phyloP scores from a whole-genome alignment of 2,113 vertebrate species.

The Calonectris borealis region DNA sequence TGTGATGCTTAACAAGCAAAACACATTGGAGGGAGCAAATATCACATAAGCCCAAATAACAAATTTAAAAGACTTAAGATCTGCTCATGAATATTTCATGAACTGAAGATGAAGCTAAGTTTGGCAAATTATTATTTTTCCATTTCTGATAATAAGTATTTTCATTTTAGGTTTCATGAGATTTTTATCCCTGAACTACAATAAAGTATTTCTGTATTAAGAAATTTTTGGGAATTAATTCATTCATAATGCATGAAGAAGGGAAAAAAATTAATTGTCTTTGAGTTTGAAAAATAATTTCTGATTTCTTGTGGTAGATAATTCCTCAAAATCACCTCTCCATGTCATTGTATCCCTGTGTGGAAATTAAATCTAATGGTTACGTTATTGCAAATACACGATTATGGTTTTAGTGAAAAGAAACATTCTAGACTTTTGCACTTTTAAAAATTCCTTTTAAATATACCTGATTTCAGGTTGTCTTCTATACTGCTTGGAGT shows the following conservation, averaged over 20 bases:
- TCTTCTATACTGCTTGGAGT: background rate
- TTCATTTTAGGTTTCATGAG: background rate
- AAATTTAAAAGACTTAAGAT: background rate
- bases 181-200: background rate
- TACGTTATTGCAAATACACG: background rate
- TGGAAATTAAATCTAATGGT: background rate
- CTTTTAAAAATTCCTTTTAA: background rate
- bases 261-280: background rate
- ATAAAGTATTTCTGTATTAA: background rate
- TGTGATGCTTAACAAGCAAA: background rate
- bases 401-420: background rate
- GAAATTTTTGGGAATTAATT: background rate
- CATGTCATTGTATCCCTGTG: background rate
- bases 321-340: background rate
- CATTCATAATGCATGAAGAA: background rate
- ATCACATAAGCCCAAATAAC: background rate
- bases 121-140: constrained; percentile 2
- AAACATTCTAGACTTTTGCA: background rate
- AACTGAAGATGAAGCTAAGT: background rate
- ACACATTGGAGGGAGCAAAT: background rate
- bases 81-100: background rate
- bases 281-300: background rate
- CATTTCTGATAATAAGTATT: background rate
- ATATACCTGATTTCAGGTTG: background rate
- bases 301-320: background rate